A percentile compares a stretch with the other conserved stretches of the same genome.
phyloP scores from a whole-genome alignment of 2,888 invertebrate genomes.

The Epinotia nisella region DNA sequence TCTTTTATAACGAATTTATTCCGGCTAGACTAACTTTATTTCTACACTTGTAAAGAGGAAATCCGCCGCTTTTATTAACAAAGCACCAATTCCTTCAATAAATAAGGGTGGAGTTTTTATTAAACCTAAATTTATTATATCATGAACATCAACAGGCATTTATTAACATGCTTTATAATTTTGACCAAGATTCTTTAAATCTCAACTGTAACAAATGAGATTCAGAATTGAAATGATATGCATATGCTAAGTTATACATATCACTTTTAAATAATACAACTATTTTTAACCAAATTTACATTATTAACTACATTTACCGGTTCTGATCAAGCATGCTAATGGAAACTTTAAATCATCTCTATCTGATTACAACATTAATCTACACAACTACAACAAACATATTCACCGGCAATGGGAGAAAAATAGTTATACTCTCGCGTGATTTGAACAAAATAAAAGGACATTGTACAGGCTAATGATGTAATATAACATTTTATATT shows the following conservation, averaged over 20 bases:
- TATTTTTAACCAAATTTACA: conserved; percentile 15
- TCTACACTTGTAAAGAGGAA: conserved; percentile 9
- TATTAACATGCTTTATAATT: neutral
- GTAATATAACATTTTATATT: too few relatives aligned
- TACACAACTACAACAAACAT: neutral
- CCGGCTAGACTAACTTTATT: conserved; percentile 23
- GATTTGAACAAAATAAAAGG: neutral
- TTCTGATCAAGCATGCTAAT: neutral
- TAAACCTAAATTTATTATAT: neutral
- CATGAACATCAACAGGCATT: neutral
- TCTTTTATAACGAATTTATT: conserved; percentile 27
- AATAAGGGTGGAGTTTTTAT: neutral
- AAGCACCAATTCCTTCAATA: neutral
- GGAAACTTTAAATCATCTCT: neutral
- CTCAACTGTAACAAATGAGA: neutral
- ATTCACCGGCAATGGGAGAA: neutral
- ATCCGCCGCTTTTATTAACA: neutral
- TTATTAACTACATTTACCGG: conserved; percentile 16
- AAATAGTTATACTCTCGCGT: neutral
- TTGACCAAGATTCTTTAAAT: neutral
- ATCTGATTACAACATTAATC: neutral
- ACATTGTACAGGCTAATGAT: neutral
- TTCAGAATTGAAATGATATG: neutral
- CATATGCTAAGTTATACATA: neutral
- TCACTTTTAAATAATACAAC: neutral